A percentile compares a stretch with the other conserved stretches of the same genome.
Conservation (phyloP, 2,888 invertebrate species). For the Helleia helle region DNA sequence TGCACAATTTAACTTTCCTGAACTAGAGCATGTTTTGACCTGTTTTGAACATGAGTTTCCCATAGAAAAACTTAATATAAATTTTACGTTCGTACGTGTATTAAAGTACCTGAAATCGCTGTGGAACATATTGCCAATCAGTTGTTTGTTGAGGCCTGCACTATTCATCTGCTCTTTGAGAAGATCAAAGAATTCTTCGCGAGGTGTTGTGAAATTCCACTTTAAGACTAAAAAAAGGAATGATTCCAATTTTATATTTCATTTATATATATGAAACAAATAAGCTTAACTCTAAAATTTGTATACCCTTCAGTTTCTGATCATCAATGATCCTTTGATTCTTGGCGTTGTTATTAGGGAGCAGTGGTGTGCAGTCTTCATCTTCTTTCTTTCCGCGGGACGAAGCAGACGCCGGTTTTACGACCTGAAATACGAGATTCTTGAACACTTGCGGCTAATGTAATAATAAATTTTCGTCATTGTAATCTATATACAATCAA, state of each 20-base stretch:
- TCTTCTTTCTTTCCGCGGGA: slow-evolving; percentile 86
- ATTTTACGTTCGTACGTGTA: no score
- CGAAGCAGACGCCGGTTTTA: slow-evolving; percentile 51
- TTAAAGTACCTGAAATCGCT: slow-evolving; percentile 93
- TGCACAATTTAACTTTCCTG: no score
- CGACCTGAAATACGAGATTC: slow-evolving; percentile 10
- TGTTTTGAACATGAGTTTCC: no score
- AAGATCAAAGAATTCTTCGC: slow-evolving; percentile 95
- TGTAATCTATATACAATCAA: no score
- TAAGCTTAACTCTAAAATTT: background rate
- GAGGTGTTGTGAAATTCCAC: slow-evolving; percentile 96
- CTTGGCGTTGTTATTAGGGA: slow-evolving; percentile 89
- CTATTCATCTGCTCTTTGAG: slow-evolving; percentile 91
- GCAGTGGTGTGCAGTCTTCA: slow-evolving; percentile 83
- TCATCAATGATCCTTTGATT: slow-evolving; percentile 96
- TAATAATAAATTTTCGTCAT: no score
- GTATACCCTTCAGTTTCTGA: slow-evolving; percentile 84
- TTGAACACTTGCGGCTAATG: no score
- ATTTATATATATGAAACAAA: background rate
- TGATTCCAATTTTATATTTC: background rate
- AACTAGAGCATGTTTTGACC: no score
- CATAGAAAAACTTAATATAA: no score
- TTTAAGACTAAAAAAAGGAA: slow-evolving; percentile 76
- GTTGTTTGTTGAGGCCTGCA: slow-evolving; percentile 89
- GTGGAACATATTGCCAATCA: slow-evolving; percentile 95